These are phyloP conservation scores for Acholoe squamosa DNA, from an alignment of 2,888 invertebrate species.

Conservation along the genomic window DNA sequence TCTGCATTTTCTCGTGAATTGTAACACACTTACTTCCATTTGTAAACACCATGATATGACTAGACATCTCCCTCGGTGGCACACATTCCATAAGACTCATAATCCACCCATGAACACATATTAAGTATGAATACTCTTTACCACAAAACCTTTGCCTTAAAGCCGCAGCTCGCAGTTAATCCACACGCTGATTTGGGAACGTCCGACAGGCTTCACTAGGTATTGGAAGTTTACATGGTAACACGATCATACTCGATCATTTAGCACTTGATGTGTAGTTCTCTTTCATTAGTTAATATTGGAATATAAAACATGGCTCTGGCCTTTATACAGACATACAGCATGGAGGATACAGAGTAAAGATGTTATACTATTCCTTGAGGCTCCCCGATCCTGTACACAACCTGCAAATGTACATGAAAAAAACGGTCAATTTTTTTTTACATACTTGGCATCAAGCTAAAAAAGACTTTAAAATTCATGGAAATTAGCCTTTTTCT, in stretches of 20 bases:
- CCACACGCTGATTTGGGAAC: too few relatives aligned
- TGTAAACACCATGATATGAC: slow-evolving; percentile 4
- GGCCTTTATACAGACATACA: neutral
- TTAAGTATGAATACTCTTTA: too few relatives aligned
- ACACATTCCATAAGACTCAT: neutral
- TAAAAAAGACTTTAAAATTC: too few relatives aligned
- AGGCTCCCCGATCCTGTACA: slow-evolving; percentile 80
- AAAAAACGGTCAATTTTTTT: too few relatives aligned
- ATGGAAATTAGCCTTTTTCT: too few relatives aligned
- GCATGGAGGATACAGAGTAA: neutral
- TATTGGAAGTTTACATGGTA: too few relatives aligned
- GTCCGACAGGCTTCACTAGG: too few relatives aligned
- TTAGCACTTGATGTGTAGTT: neutral
- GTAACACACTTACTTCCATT: neutral
- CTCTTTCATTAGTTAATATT: neutral
- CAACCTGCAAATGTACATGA: slow-evolving; percentile 79
- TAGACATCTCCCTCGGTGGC: neutral
- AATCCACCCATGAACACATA: neutral
- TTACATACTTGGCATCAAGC: too few relatives aligned
- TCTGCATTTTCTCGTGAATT: too few relatives aligned
- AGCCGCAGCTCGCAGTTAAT: too few relatives aligned
- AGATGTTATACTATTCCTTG: slow-evolving; percentile 79
- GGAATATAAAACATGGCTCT: slow-evolving; percentile 31
- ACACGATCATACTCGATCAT: neutral
- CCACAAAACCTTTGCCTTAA: too few relatives aligned